Evolutionary conservation across 2,797 vertebrate species (phyloP).

Genomic region (Danio albolineatus): DNA sequence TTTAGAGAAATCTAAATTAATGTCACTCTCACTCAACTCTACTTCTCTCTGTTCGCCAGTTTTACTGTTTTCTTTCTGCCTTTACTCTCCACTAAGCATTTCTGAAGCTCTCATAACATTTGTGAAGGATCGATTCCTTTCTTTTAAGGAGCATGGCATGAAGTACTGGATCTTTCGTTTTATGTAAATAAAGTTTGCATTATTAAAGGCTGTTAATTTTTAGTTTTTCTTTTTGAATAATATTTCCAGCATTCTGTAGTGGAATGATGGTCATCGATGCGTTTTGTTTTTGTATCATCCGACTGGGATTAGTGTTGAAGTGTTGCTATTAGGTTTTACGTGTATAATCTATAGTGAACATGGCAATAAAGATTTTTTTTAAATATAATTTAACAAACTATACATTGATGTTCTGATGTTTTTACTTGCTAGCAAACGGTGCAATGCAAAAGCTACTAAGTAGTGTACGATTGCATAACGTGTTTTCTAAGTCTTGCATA

Average conservation of each 20-base stretch:
- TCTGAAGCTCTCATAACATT: constrained; percentile 78
- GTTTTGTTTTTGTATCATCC: constrained; percentile 73
- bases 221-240: constrained; percentile 60
- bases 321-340: constrained; percentile 69
- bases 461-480: no score
- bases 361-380: constrained; percentile 74
- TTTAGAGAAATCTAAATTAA: constrained; percentile 40
- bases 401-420: not conserved
- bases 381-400: constrained; percentile 71
- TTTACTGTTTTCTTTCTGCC: constrained; percentile 40
- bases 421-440: not conserved
- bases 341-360: constrained; percentile 79
- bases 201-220: constrained; percentile 75
- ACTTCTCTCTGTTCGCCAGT: constrained; percentile 22
- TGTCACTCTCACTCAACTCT: constrained; percentile 31
- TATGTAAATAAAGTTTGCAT: constrained; percentile 97
- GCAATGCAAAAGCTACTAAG: no score
- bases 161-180: constrained; percentile 80
- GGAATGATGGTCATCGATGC: constrained; percentile 64
- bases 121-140: constrained; percentile 83
- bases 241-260: constrained; percentile 60
- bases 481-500: no score
- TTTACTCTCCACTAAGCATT: not conserved
- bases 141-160: constrained; percentile 91
- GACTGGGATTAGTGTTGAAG: constrained; percentile 68